Evolutionary conservation across 2,797 vertebrate genomes (phyloP), one percentile per base, ranked within the genome.

Genomic region (Manis javanica): DNA sequence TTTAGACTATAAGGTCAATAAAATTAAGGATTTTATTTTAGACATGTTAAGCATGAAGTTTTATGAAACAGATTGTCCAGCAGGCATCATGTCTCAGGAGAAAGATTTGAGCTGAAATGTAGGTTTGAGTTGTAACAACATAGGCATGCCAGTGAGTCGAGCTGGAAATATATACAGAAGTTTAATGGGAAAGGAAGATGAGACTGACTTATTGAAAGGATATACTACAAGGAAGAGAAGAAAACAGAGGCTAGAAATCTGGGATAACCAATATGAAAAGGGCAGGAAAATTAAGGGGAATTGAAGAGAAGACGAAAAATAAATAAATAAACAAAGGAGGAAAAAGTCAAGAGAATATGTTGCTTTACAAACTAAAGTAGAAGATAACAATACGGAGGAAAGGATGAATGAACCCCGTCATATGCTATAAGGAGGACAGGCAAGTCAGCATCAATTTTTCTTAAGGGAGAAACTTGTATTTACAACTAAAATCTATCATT

Each of bases 1-100:
- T 61, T 90, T 49, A 39, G 2, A 5, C 55, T 66, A 37, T 19
- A n/a, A 71, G n/a, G 42, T 85, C 49, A 87, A 51, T 75, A 79
- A 75, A 71, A 72, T 61, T 57, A 86, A 64, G 42, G 37, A 69
- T 79, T 81, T 90, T 5, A n/a, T 79, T 75, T 94, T 72, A 90
- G 64, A 87, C 31, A 34, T 15, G 16, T 69, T 79, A 84, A 57
- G 10, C 87, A 24, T 72, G 57, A 90, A 63, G 15, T 81, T 18
- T 37, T 55, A 2, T 61, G n/a, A 75, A 81, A 5, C 29, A 84
- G 49, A 64, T 9, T 66, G 5, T 55, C 55, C 5, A 53, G 26
- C 46, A 31, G 53, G 2, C 11, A 39, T 49, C 1, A 31, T 4
- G 3, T 34, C 49, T 82, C 49, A 53, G 34, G 29, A 42, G 18